Conservation (phyloP, 2,113 vertebrate species). For the Spermophilus dauricus region DNA sequence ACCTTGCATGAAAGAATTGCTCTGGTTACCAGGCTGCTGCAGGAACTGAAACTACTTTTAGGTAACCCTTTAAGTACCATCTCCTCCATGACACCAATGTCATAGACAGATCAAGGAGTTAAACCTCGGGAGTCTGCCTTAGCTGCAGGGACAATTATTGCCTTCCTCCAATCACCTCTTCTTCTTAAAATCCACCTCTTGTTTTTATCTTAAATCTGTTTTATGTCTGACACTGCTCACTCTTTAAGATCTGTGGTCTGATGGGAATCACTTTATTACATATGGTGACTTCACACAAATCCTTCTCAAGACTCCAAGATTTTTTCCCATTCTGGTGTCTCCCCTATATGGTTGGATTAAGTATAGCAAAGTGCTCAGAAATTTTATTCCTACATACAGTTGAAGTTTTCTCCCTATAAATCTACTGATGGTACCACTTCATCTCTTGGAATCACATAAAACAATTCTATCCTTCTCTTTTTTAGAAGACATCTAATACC, state of each 20-base stretch:
- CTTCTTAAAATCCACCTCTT: background rate
- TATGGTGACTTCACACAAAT: background rate
- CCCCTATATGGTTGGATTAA: background rate
- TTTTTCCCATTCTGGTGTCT: background rate
- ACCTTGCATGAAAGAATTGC: background rate
- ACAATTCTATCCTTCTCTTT: background rate
- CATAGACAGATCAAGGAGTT: background rate
- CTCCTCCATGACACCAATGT: too few relatives aligned
- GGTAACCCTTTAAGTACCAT: background rate
- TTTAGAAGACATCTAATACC: too few relatives aligned
- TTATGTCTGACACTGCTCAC: background rate
- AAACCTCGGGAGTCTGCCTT: background rate
- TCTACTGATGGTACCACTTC: background rate
- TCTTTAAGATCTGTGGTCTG: background rate
- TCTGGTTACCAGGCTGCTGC: background rate
- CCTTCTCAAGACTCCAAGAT: background rate
- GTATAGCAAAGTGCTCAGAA: background rate
- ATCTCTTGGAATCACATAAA: background rate
- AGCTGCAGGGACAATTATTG: background rate
- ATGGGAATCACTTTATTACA: background rate
- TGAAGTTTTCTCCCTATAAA: background rate
- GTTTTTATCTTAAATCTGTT: background rate
- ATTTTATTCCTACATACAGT: background rate
- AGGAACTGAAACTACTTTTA: background rate
- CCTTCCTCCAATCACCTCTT: background rate